phyloP scores from a whole-genome alignment of 2,113 vertebrate species.

The Daphoenositta chrysoptera region DNA sequence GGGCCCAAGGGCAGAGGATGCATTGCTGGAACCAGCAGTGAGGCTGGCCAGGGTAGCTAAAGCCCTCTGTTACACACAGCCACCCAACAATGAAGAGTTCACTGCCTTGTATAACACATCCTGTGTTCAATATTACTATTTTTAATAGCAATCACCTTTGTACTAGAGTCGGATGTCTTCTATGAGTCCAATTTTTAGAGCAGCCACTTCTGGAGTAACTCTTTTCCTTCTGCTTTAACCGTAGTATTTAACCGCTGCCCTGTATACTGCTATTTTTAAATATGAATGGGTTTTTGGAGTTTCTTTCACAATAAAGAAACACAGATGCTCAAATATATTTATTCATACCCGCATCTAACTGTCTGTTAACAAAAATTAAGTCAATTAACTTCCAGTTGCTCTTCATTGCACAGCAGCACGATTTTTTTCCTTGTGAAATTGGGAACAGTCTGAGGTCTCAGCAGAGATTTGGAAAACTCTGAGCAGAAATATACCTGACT shows the following conservation, averaged over 20 bases:
- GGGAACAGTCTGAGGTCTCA: not conserved
- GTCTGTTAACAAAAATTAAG: not conserved
- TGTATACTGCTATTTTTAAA: not conserved
- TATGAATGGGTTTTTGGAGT: not conserved
- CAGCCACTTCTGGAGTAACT: not conserved
- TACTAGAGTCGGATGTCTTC: not conserved
- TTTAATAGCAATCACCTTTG: not conserved
- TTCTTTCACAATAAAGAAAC: not conserved
- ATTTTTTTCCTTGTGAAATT: not conserved
- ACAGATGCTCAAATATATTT: not conserved
- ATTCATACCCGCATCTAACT: not conserved
- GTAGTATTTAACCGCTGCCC: not conserved
- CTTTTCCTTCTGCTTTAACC: not conserved
- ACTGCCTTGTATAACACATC: not conserved
- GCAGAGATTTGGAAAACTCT: not conserved
- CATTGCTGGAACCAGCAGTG: rapidly evolving
- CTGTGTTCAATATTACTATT: not conserved
- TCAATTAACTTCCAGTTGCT: not conserved
- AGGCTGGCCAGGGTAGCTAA: not conserved
- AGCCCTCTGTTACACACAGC: rapidly evolving
- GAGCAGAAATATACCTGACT: not conserved
- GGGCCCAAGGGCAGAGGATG: not conserved
- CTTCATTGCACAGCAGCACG: not conserved
- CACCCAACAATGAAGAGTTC: not conserved
- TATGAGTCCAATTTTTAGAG: not conserved